Evolutionary conservation across 2,113 vertebrate species (phyloP), one percentile per base, ranked within the genome.

Genomic region (Chionodraco myersi): DNA sequence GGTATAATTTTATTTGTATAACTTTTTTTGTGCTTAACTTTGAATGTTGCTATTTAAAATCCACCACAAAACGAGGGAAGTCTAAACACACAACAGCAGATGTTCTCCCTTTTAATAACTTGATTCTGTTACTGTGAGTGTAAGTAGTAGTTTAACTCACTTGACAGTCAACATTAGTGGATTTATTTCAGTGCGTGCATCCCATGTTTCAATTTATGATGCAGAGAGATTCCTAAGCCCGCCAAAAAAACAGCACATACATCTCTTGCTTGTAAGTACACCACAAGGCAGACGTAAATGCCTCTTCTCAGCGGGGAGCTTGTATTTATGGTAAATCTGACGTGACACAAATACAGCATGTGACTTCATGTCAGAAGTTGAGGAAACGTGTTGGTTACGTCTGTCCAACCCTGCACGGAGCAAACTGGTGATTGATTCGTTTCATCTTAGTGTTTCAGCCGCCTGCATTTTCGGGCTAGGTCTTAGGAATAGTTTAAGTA

Each of bases 301-400:
- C 41, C 56, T 77, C 36, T 16, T 53, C 76, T 73, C 81, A 63
- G 72, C 23, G 1, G 53, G 79, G 26, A 48, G 63, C 41, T 18
- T 63, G 71, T 66, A 56, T 41, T 70, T 60, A 63, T 79, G 76
- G 14, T 80, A 72, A 83, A 82, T 85, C 51, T 54, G 77, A 72
- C 66, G 18, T 34, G 51, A 68, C 70, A 66, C 54, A 15, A 56
- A 73, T 52, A 34, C 34, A 18, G 58, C 44, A 62, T 57, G 34
- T 56, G 67, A 66, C 75, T 64, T 51, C 18, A 36, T 2, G 2
- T 47, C 51, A 61, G 34, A 57, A 48, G 62, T n/a, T 10, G 44
- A 60, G 58, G 16, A 69, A 53, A 54, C 14, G 0, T 7, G 15
- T 3, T 10, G 10, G 64, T 57, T 56, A 5, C 6, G 36, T 53